Evolutionary conservation across 1,140 invertebrate species (phyloP).

Genomic region (Spodoptera litura): DNA sequence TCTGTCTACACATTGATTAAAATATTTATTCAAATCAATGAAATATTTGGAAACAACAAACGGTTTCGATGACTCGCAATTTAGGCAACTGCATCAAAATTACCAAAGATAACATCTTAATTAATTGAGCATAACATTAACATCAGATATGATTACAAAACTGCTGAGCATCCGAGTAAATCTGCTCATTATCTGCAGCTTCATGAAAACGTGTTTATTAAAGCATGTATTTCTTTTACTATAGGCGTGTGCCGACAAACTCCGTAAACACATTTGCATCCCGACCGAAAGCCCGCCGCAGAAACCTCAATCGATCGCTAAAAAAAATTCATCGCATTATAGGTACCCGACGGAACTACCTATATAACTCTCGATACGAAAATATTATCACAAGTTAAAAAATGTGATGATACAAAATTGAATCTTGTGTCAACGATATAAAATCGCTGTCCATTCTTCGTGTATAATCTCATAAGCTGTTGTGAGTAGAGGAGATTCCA

Average conservation of each 20-base stretch:
- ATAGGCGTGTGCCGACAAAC: constrained; percentile 74
- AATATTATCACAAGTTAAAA: constrained; percentile 60
- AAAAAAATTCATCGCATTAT: constrained; percentile 81
- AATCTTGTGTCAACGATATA: constrained; percentile 61
- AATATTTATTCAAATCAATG: neutral
- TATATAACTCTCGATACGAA: constrained; percentile 61
- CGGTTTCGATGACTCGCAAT: neutral
- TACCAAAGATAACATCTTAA: neutral
- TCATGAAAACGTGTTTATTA: constrained; percentile 61
- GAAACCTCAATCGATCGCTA: constrained; percentile 82
- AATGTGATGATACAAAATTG: constrained; percentile 56
- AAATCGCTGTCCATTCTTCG: constrained; percentile 51
- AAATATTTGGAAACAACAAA: neutral
- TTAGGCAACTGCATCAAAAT: neutral
- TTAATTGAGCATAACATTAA: constrained; percentile 20
- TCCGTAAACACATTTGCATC: constrained; percentile 81
- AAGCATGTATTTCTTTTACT: constrained; percentile 63
- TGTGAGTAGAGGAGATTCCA: constrained; percentile 68
- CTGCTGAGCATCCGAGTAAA: constrained; percentile 42
- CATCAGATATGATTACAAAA: constrained; percentile 34
- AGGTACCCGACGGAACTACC: constrained; percentile 68
- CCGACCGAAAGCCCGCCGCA: constrained; percentile 71
- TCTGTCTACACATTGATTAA: neutral
- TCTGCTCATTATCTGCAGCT: constrained; percentile 43
- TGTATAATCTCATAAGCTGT: constrained; percentile 68